A percentile compares a stretch with the other conserved stretches of the same genome.
Evolutionary conservation across 2,797 vertebrate genomes (phyloP).

Genomic region (Tokudaia muenninki): DNA sequence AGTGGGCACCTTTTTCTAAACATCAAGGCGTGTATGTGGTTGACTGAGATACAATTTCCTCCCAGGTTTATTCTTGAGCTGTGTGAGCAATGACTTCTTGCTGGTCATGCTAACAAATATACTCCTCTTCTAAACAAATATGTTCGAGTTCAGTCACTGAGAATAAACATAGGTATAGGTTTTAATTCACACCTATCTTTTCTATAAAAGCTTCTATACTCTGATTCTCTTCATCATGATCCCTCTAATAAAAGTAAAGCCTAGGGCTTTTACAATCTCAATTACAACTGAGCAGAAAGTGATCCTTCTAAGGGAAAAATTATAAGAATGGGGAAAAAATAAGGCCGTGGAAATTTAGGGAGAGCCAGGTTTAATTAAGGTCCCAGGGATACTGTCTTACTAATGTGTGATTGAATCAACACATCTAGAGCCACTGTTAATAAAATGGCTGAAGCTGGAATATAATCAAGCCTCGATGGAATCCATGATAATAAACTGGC

Average conservation of each 20-base stretch:
- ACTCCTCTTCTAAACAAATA: constrained; percentile 14
- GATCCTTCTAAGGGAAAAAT: constrained; percentile 45
- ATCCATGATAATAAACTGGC: constrained; percentile 69
- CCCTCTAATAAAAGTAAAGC: constrained; percentile 51
- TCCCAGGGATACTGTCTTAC: constrained; percentile 48
- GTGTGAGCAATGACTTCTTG: neutral
- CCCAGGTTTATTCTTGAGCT: constrained; percentile 18
- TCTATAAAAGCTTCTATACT: neutral
- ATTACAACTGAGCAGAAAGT: neutral
- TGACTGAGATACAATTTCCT: neutral
- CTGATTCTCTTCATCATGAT: constrained; percentile 7
- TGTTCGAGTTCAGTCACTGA: neutral
- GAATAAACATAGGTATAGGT: neutral
- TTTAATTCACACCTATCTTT: constrained; percentile 13
- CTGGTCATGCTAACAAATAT: neutral
- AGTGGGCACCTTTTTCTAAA: constrained; percentile 24
- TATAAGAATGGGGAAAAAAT: neutral
- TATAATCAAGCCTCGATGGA: constrained; percentile 51
- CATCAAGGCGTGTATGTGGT: neutral
- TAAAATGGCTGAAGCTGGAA: constrained; percentile 59
- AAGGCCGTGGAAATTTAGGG: constrained; percentile 41
- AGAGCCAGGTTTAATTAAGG: constrained; percentile 69
- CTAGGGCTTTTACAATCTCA: constrained; percentile 7
- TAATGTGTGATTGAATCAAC: constrained; percentile 63
- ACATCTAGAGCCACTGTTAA: constrained; percentile 63